Conservation (phyloP, 2,797 vertebrate species). For the Atherinosoma microstoma region DNA sequence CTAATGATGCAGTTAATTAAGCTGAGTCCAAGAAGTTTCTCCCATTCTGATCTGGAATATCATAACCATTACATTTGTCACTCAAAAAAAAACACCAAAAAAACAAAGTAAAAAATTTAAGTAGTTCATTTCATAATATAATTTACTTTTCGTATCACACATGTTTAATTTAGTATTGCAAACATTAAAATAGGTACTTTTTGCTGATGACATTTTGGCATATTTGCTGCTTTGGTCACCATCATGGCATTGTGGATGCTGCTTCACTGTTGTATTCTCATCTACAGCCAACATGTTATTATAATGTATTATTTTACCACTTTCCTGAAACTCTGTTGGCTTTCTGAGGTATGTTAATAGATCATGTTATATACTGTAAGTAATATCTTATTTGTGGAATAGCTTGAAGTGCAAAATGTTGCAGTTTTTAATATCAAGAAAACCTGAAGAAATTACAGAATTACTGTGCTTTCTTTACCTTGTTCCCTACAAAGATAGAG, state of each 20-base stretch:
- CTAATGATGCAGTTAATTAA: constrained; percentile 26
- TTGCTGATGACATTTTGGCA: background rate
- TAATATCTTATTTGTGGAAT: background rate
- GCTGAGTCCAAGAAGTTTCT: constrained; percentile 28
- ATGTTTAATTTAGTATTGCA: background rate
- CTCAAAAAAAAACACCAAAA: background rate
- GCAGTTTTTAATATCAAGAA: background rate
- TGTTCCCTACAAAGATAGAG: background rate
- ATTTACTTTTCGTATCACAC: no score
- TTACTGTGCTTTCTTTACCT: background rate
- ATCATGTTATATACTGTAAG: no score
- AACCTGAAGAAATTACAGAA: background rate
- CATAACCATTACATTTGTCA: constrained; percentile 10
- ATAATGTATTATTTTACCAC: no score
- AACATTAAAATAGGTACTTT: background rate
- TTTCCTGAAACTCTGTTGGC: no score
- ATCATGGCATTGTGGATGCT: background rate
- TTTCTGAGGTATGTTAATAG: no score
- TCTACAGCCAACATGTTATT: background rate
- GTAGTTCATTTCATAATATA: background rate
- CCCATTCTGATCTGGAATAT: constrained; percentile 12
- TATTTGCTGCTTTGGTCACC: background rate
- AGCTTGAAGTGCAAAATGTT: background rate
- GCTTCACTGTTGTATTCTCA: background rate
- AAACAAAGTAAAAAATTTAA: background rate